These are phyloP conservation scores for Melanerpes formicivorus DNA, from an alignment of 2,113 vertebrate species.

Conservation along the genomic window DNA sequence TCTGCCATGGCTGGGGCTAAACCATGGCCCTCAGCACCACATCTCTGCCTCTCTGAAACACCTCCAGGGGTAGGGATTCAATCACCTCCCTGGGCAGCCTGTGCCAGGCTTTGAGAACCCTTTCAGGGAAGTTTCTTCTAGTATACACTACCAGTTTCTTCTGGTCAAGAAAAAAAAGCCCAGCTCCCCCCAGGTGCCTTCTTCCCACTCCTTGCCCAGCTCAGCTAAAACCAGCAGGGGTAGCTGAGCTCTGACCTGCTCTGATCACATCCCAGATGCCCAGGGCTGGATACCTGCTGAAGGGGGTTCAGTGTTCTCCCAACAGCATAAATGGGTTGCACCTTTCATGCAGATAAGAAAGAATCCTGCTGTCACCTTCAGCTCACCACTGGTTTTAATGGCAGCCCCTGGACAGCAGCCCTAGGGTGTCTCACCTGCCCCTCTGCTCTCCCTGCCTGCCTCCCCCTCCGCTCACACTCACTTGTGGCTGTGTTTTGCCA, in stretches of 20 bases:
- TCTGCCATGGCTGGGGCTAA: too few relatives aligned
- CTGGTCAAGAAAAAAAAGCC: not conserved
- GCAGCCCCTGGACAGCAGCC: not conserved
- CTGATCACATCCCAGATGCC: accelerated
- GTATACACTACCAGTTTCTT: accelerated
- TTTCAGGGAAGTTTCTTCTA: too few relatives aligned
- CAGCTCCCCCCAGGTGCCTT: not conserved
- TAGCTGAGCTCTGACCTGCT: not conserved
- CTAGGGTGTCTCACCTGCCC: not conserved
- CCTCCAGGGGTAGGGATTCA: too few relatives aligned
- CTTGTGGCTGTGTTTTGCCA: constrained; percentile 95
- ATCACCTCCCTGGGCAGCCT: too few relatives aligned
- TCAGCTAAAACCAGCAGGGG: not conserved
- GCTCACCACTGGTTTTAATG: not conserved
- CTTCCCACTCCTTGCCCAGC: not conserved
- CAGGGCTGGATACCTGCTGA: accelerated
- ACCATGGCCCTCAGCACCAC: too few relatives aligned
- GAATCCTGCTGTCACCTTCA: accelerated
- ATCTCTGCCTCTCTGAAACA: too few relatives aligned
- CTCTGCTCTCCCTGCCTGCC: not conserved
- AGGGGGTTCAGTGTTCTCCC: not conserved
- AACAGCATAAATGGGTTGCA: not conserved
- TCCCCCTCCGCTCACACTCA: constrained; percentile 69
- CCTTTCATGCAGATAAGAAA: not conserved
- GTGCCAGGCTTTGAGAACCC: too few relatives aligned